Percentiles rank a stretch among this genome's conserved stretches.
phyloP scores from a whole-genome alignment of 2,113 vertebrate species.

The Otolemur garnettii region DNA sequence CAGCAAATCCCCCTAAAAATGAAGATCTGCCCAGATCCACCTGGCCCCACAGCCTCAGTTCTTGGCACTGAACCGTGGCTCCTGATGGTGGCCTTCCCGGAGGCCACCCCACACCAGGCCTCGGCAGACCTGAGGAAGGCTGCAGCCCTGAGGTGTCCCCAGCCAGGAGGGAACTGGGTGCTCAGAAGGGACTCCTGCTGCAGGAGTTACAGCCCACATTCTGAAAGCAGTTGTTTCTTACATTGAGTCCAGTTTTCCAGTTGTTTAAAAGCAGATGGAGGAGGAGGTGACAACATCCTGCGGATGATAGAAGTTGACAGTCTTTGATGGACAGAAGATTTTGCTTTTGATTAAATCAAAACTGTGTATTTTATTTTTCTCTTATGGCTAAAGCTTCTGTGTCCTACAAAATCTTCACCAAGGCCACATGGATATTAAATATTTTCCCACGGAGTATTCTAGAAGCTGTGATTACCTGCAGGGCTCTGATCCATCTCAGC shows the following conservation, averaged over 20 bases:
- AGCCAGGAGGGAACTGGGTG: background rate
- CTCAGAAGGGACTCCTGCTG: fast-evolving
- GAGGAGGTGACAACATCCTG: fast-evolving
- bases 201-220: fast-evolving
- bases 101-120: fast-evolving
- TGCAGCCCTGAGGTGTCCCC: background rate
- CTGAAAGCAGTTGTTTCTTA: fast-evolving
- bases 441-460: fast-evolving
- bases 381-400: background rate
- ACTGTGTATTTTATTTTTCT: background rate
- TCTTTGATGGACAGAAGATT: background rate
- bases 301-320: background rate
- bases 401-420: background rate
- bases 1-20: background rate
- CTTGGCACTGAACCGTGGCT: background rate
- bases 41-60: fast-evolving
- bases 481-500: fast-evolving
- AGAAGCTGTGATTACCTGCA: fast-evolving
- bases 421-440: no score
- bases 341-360: background rate
- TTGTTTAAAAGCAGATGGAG: fast-evolving
- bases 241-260: background rate
- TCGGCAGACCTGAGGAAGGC: background rate
- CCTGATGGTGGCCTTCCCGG: background rate
- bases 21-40: fast-evolving